These are phyloP conservation scores for Chrosomus eos DNA, from an alignment of 2,797 vertebrate species.

Conservation along the genomic window DNA sequence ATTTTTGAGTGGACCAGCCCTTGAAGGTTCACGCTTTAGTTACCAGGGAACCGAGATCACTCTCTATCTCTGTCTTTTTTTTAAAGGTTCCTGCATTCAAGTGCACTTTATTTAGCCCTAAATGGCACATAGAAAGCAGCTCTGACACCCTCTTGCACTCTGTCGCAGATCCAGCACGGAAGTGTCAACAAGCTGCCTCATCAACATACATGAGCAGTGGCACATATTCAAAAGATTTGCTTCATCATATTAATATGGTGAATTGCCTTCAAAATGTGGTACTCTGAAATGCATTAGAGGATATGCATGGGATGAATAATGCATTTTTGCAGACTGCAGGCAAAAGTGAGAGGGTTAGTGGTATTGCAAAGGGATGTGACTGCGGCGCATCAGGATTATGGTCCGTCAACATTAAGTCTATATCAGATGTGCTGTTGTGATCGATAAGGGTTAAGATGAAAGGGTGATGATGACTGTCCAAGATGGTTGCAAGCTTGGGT, in stretches of 20 bases:
- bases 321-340: constrained; percentile 41
- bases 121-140: constrained; percentile 32
- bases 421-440: not conserved
- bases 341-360: constrained; percentile 44
- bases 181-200: constrained; percentile 39
- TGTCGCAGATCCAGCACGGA: not conserved
- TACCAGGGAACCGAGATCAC: constrained; percentile 14
- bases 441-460: constrained; percentile 19
- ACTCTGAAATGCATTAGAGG: constrained; percentile 49
- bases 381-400: constrained; percentile 47
- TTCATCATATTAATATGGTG: constrained; percentile 42
- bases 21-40: not conserved
- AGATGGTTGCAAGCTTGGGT: not conserved
- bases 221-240: constrained; percentile 24
- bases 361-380: constrained; percentile 29
- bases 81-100: constrained; percentile 51
- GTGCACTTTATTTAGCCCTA: constrained; percentile 32
- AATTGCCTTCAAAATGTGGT: constrained; percentile 34
- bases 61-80: constrained; percentile 39
- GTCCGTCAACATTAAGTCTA: constrained; percentile 42
- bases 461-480: constrained; percentile 5
- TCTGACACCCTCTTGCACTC: constrained; percentile 8
- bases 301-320: constrained; percentile 61
- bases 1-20: not conserved
- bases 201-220: constrained; percentile 19